A percentile compares a stretch with the other conserved stretches of the same genome.
Conservation (phyloP, 2,797 vertebrate species). For the Pteropus rufus region DNA sequence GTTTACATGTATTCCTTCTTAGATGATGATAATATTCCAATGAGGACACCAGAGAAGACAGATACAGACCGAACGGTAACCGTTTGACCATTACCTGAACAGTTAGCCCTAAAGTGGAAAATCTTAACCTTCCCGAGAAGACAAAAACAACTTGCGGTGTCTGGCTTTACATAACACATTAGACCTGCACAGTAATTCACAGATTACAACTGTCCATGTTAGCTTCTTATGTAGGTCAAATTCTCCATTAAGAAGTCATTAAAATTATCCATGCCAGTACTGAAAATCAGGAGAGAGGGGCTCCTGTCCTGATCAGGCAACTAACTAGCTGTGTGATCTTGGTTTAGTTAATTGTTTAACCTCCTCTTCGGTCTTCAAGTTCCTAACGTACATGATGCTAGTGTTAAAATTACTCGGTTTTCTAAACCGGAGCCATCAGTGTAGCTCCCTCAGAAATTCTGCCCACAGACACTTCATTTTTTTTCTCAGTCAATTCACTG, state of each 20-base stretch:
- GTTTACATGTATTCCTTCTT: slow-evolving; percentile 38
- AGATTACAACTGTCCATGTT: neutral
- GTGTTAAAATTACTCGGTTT: neutral
- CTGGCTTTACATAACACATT: neutral
- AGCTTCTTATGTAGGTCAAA: neutral
- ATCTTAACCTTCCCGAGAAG: neutral
- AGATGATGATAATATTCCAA: neutral
- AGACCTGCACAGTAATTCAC: neutral
- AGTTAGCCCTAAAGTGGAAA: neutral
- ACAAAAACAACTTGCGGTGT: neutral
- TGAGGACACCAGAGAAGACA: neutral
- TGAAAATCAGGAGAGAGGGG: neutral
- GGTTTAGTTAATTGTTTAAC: neutral
- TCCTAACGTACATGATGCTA: neutral
- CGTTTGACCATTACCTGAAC: neutral
- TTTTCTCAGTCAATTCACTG: neutral
- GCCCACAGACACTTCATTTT: neutral
- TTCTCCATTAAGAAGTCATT: neutral
- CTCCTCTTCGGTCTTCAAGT: neutral
- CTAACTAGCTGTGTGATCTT: neutral
- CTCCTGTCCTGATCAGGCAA: neutral
- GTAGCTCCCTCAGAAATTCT: neutral
- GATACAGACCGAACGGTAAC: neutral
- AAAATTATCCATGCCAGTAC: neutral
- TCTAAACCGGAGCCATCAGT: neutral